These are phyloP conservation scores for Protonibea diacanthus DNA, from an alignment of 2,797 vertebrate genomes.

Conservation along the genomic window DNA sequence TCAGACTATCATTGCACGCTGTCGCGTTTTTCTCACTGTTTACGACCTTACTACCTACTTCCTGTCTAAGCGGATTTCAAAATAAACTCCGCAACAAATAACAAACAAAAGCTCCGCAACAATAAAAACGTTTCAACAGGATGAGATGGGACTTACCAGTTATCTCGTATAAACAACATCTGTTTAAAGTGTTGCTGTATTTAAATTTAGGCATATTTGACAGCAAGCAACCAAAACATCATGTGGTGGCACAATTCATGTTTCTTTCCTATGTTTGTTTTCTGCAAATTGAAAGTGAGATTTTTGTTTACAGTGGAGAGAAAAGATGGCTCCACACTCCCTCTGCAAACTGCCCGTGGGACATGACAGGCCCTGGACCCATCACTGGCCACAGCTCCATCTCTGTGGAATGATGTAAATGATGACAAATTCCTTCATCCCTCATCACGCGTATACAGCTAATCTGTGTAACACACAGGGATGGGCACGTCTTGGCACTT, in stretches of 20 bases:
- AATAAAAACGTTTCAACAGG: no score
- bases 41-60: no score
- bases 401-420: slow-evolving; percentile 92
- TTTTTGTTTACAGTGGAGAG: slow-evolving; percentile 86
- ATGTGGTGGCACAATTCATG: not conserved
- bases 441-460: slow-evolving; percentile 89
- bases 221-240: not conserved
- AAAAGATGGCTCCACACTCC: slow-evolving; percentile 80
- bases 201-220: not conserved
- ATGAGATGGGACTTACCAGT: not conserved
- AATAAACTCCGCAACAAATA: no score
- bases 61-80: no score
- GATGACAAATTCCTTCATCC: slow-evolving; percentile 93
- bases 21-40: no score
- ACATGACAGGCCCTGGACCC: slow-evolving; percentile 87
- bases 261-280: slow-evolving; percentile 54
- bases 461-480: slow-evolving; percentile 91
- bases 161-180: not conserved
- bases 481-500: slow-evolving; percentile 85
- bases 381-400: slow-evolving; percentile 85
- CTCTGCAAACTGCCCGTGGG: slow-evolving; percentile 89
- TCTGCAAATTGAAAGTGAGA: slow-evolving; percentile 84
- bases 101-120: no score
- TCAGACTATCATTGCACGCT: no score
- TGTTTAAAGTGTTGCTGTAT: not conserved